Conservation (phyloP, 2,888 invertebrate genomes). For the Gymnoscelis rufifasciata region DNA sequence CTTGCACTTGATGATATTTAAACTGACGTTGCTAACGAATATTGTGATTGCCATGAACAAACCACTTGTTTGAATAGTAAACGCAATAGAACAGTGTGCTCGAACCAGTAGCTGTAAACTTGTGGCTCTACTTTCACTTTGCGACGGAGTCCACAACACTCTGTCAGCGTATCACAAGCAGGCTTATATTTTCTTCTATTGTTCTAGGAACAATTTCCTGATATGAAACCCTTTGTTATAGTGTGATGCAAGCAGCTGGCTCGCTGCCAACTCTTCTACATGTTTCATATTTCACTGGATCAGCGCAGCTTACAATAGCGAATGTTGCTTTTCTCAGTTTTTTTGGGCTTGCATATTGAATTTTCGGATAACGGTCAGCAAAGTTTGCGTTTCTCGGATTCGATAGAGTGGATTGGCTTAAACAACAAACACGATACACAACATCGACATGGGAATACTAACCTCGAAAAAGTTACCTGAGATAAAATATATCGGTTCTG, state of each 20-base stretch:
- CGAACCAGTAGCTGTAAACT: background rate
- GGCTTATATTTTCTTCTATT: slow-evolving; percentile 60
- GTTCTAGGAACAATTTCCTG: slow-evolving; percentile 69
- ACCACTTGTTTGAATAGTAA: too few relatives aligned
- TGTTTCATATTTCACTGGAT: slow-evolving; percentile 73
- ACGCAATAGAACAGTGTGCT: too few relatives aligned
- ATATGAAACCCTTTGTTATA: slow-evolving; percentile 70
- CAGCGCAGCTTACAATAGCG: slow-evolving; percentile 60
- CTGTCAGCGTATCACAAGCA: slow-evolving; percentile 41
- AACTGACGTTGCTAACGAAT: too few relatives aligned
- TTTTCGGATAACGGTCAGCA: slow-evolving; percentile 4
- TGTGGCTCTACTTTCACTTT: background rate
- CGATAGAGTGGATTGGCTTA: slow-evolving; percentile 3
- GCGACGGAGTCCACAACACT: slow-evolving; percentile 34
- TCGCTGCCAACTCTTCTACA: slow-evolving; percentile 59
- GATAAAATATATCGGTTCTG: slow-evolving; percentile 13
- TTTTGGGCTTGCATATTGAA: slow-evolving; percentile 18
- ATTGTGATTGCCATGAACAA: too few relatives aligned
- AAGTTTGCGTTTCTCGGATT: background rate
- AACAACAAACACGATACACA: slow-evolving; percentile 14
- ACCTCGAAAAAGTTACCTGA: slow-evolving; percentile 11
- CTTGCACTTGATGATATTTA: too few relatives aligned
- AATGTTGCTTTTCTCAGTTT: slow-evolving; percentile 41
- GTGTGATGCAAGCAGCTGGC: slow-evolving; percentile 70
- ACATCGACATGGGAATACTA: slow-evolving; percentile 10